Base-by-base conservation (phyloP, 30 jellyfish, hydroid and myxozoan genomes). In the Hydractinia echinata region DNA sequence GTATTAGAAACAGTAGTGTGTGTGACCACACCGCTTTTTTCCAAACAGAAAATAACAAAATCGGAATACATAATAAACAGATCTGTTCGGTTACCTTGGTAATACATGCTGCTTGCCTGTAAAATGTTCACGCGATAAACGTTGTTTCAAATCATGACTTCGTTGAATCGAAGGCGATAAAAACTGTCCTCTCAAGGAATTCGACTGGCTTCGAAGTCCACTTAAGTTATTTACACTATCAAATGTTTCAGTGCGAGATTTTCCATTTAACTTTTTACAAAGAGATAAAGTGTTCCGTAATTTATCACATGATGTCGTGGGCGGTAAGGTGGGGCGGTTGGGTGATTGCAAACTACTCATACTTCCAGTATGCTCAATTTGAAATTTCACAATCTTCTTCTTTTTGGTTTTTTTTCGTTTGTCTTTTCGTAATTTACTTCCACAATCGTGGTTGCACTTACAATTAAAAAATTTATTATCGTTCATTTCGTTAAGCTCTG, bases 401-500 rank as follows among this genome's bases (percentile, higher is more conserved):
- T 10, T 56, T 8, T 39, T 55, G 4, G 30, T 71, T 20, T 61
- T 61, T 11, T 56, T 52, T 3, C 55, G 76, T 15, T 76, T 51
- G 51, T 77, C 58, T 60, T 77, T 77, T 50, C 39, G 18, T 51
- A 19, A 5, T 48, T 60, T 56, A 7, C 80, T 53, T 20, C 50
- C 61, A 77, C 85, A 77, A 21, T 77, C 80, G 16, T 54, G 76
- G 76, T 55, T 77, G 39, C 85, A 77, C 44, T 77, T 77, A 50
- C 85, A 77, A n/a, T 77, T 55, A 56, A 77, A 77, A 60, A 77
- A 77, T 30, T 77, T 77, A 77, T 77, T 77, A 55, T 55, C 85
- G 55, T 77, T 77, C 60, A 77, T 54, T 77, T 77, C 82, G 53
- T 21, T 18, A 54, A 77, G 53, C 16, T 77, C 85, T 51, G 85